These are phyloP conservation scores for Semibalanus balanoides DNA, from an alignment of 1,140 invertebrate species.

Conservation along the genomic window DNA sequence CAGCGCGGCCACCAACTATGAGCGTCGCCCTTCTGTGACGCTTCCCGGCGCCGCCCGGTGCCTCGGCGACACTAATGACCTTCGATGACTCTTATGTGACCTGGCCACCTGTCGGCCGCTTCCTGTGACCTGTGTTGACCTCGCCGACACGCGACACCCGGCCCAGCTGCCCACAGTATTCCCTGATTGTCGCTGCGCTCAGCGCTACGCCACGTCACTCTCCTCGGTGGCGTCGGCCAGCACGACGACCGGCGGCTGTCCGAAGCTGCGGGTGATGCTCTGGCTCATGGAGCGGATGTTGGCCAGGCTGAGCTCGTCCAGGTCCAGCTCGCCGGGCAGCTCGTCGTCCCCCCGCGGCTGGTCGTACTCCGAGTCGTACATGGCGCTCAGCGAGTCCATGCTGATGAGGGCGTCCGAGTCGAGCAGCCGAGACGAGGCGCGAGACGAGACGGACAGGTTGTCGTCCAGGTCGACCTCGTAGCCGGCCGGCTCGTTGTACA, in stretches of 20 bases:
- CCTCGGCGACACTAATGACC: too few species aligned
- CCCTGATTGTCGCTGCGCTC: too few species aligned
- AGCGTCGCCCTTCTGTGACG: too few species aligned
- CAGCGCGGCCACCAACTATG: too few species aligned
- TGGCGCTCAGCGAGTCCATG: constrained; percentile 57
- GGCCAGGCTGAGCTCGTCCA: constrained; percentile 54
- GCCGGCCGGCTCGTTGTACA: constrained; percentile 47
- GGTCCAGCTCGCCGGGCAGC: constrained; percentile 16
- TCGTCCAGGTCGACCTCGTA: constrained; percentile 24
- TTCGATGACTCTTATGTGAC: too few species aligned
- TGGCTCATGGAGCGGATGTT: constrained; percentile 58
- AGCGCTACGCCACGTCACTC: too few species aligned
- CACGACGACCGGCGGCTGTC: constrained; percentile 34
- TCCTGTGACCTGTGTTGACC: too few species aligned
- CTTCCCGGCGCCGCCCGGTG: too few species aligned
- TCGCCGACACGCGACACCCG: too few species aligned
- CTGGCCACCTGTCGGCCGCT: too few species aligned
- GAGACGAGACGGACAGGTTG: constrained; percentile 38
- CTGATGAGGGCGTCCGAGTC: constrained; percentile 58
- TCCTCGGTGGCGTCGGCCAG: too few species aligned
- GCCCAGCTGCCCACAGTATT: too few species aligned
- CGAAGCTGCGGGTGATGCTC: constrained; percentile 56
- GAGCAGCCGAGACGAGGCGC: constrained; percentile 58
- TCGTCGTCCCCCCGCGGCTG: constrained; percentile 31
- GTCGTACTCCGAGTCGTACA: constrained; percentile 72